Evolutionary conservation across 2,113 vertebrate genomes (phyloP).

Genomic region (Vidua chalybeata): DNA sequence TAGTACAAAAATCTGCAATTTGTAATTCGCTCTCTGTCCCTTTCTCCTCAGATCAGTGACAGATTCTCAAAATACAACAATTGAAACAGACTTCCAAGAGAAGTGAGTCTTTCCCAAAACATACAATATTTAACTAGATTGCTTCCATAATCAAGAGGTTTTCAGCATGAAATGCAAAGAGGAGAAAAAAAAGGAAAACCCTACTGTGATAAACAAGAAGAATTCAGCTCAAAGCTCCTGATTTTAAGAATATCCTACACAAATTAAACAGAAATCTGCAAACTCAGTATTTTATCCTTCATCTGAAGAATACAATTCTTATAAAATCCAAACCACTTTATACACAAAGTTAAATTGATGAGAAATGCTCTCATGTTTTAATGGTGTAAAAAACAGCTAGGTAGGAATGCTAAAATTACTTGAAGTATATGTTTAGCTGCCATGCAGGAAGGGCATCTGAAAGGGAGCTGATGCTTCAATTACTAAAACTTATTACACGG

Average conservation of each 20-base stretch:
- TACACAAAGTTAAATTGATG: not conserved
- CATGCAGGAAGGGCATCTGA: not conserved
- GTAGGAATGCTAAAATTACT: not conserved
- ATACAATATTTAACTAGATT: conserved; percentile 30
- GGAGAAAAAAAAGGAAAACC: not conserved
- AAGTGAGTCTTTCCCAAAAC: conserved; percentile 8
- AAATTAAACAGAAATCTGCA: not conserved
- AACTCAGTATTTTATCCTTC: not conserved
- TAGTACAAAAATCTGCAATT: not conserved
- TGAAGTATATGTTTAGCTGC: not conserved
- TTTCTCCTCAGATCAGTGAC: conserved; percentile 36
- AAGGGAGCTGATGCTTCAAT: not conserved
- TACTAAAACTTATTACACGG: not conserved
- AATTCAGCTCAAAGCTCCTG: not conserved
- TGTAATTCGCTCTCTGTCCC: conserved; percentile 19
- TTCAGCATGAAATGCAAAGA: not conserved
- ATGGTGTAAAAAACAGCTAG: not conserved
- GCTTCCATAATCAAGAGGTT: not conserved
- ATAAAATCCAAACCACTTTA: not conserved
- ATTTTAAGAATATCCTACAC: not conserved
- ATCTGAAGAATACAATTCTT: not conserved
- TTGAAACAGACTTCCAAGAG: conserved; percentile 23
- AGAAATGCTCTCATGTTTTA: not conserved
- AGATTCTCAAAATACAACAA: not conserved
- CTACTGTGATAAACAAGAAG: not conserved